These are phyloP conservation scores for Acleris holmiana DNA, from an alignment of 2,888 invertebrate species.

Conservation along the genomic window DNA sequence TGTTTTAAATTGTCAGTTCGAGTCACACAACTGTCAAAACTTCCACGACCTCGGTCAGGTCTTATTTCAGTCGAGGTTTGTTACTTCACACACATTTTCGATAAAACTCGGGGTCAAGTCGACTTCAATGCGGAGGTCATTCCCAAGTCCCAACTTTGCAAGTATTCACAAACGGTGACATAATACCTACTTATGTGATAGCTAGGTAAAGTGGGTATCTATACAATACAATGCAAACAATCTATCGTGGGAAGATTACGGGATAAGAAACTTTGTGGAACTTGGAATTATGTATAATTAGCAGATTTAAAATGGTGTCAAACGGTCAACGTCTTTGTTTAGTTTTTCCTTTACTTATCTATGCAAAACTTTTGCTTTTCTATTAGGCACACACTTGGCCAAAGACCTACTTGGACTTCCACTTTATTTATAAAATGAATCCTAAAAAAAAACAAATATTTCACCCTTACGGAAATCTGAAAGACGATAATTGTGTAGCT, in stretches of 20 bases:
- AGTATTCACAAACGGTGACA: constrained; percentile 22
- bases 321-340: constrained; percentile 17
- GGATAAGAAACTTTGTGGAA: constrained; percentile 15
- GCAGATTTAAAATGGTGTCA: constrained; percentile 26
- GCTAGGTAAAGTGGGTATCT: not conserved
- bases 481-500: too few relatives aligned
- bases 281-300: constrained; percentile 21
- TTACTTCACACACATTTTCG: not conserved
- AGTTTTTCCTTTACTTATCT: not conserved
- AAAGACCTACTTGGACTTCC: too few relatives aligned
- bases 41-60: not conserved
- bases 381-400: too few relatives aligned
- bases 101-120: constrained; percentile 13
- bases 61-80: not conserved
- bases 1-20: not conserved
- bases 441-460: too few relatives aligned
- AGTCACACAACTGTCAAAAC: too few relatives aligned
- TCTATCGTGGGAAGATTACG: constrained; percentile 26
- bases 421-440: too few relatives aligned
- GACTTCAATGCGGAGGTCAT: constrained; percentile 18
- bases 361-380: too few relatives aligned
- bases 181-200: constrained; percentile 3
- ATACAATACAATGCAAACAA: constrained; percentile 2
- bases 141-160: constrained; percentile 6
- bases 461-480: too few relatives aligned